A percentile compares a stretch with the other conserved stretches of the same genome.
Evolutionary conservation across 2,888 invertebrate genomes (phyloP).

Genomic region (Dinocampus coccinellae): DNA sequence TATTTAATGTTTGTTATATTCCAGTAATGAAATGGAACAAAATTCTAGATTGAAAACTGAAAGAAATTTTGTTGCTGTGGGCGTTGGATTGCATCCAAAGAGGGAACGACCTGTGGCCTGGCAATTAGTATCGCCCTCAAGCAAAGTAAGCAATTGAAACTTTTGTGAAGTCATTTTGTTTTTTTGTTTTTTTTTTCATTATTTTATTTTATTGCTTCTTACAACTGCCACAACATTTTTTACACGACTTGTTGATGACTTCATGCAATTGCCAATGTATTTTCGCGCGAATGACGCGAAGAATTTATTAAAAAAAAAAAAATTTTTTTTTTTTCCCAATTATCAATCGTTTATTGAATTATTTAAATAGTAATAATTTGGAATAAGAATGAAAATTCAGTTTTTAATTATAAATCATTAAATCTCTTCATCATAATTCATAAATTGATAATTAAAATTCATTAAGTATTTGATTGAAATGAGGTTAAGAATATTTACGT

Average conservation of each 20-base stretch:
- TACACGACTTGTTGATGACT: slow-evolving; percentile 11
- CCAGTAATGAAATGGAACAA: slow-evolving; percentile 46
- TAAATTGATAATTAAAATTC: background rate
- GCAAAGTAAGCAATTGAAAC: slow-evolving; percentile 46
- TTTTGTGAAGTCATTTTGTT: background rate
- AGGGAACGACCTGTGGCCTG: slow-evolving; percentile 52
- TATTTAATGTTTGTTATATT: slow-evolving; percentile 21
- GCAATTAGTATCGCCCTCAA: slow-evolving; percentile 52
- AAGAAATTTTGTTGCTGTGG: slow-evolving; percentile 53
- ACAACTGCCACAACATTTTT: background rate
- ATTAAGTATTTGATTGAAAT: background rate
- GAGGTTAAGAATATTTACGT: background rate
- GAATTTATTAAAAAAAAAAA: background rate
- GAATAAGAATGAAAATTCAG: no score
- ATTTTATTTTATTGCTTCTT: background rate
- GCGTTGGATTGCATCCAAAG: slow-evolving; percentile 51
- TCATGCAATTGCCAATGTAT: background rate
- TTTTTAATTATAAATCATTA: no score
- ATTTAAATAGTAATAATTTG: background rate
- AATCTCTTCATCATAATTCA: background rate
- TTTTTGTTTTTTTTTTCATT: slow-evolving; percentile 32
- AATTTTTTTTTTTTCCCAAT: background rate
- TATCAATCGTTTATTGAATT: background rate
- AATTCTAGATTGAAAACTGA: slow-evolving; percentile 43
- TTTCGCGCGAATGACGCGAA: background rate